These are phyloP conservation scores for Epizoanthus illoricatus DNA, from an alignment of 92 coral and sea anemone genomes.

Conservation along the genomic window DNA sequence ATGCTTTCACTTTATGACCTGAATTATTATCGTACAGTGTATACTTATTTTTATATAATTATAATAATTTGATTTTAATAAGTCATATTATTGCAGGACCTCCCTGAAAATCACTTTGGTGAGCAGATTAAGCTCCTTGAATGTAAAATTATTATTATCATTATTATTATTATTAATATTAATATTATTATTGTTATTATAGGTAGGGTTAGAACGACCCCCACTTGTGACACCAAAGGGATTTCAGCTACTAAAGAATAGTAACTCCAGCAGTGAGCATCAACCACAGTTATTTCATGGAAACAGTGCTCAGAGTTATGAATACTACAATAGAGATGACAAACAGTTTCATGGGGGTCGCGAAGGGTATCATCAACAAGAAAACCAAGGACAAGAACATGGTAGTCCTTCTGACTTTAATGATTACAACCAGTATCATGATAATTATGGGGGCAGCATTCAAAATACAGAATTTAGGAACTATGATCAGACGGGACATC, in stretches of 20 bases:
- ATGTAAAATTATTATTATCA: too few species aligned
- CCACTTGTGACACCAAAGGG: conserved; percentile 76
- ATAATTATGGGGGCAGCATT: conserved; percentile 30
- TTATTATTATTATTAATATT: too few species aligned
- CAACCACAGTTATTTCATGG: background rate
- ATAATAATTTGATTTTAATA: too few species aligned
- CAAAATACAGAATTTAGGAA: conserved; percentile 46
- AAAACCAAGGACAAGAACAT: conserved; percentile 9
- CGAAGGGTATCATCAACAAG: conserved; percentile 15
- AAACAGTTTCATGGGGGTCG: conserved; percentile 26
- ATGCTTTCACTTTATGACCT: too few species aligned
- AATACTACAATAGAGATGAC: conserved; percentile 22
- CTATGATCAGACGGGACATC: background rate
- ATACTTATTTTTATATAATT: too few species aligned
- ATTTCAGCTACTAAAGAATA: conserved; percentile 35
- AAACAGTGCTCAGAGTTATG: conserved; percentile 24
- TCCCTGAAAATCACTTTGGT: too few species aligned
- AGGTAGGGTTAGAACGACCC: conserved; percentile 73
- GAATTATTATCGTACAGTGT: too few species aligned
- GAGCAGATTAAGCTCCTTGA: too few species aligned
- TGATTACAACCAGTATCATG: conserved; percentile 20
- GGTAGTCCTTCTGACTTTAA: conserved; percentile 1
- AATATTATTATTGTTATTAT: too few species aligned
- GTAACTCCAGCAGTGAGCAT: conserved; percentile 5
- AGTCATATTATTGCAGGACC: too few species aligned